phyloP scores from a whole-genome alignment of 2,113 vertebrate genomes.

The Syngnathoides biaculeatus region DNA sequence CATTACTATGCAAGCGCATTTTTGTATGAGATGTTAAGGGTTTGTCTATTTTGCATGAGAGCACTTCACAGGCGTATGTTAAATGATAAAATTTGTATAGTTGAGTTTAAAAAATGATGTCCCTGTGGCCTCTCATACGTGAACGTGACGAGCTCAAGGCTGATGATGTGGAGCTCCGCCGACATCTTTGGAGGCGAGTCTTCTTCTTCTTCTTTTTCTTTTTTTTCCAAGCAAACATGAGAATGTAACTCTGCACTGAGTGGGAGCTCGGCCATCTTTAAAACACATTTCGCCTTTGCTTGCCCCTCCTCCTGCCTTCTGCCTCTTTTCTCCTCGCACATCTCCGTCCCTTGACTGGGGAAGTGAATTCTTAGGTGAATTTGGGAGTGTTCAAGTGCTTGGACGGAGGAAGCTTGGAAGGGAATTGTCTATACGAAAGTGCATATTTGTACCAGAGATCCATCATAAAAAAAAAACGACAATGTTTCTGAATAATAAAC shows the following conservation, averaged over 20 bases:
- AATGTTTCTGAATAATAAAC: background rate
- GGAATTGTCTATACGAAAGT: background rate
- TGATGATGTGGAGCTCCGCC: conserved; percentile 67
- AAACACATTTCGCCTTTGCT: conserved; percentile 55
- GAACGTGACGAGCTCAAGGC: background rate
- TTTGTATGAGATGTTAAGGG: no score
- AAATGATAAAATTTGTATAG: no score
- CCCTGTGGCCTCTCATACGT: background rate
- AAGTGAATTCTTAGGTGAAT: conserved; percentile 36
- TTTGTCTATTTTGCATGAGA: background rate
- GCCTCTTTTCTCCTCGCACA: conserved; percentile 12
- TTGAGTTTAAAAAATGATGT: no score
- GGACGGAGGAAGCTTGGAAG: conserved; percentile 7
- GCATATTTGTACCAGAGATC: background rate
- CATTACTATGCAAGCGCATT: no score
- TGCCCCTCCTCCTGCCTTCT: conserved; percentile 27
- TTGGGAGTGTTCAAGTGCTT: conserved; percentile 39
- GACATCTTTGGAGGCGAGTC: conserved; percentile 57
- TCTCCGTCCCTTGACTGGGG: conserved; percentile 28
- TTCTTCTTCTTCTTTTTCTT: conserved; percentile 45
- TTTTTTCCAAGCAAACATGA: conserved; percentile 42
- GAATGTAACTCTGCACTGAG: conserved; percentile 48
- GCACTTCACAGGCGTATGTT: background rate
- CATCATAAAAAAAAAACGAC: background rate
- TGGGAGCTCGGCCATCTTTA: conserved; percentile 60